phyloP scores from a whole-genome alignment of 2,797 vertebrate genomes.

The Craterocephalus amniculus region DNA sequence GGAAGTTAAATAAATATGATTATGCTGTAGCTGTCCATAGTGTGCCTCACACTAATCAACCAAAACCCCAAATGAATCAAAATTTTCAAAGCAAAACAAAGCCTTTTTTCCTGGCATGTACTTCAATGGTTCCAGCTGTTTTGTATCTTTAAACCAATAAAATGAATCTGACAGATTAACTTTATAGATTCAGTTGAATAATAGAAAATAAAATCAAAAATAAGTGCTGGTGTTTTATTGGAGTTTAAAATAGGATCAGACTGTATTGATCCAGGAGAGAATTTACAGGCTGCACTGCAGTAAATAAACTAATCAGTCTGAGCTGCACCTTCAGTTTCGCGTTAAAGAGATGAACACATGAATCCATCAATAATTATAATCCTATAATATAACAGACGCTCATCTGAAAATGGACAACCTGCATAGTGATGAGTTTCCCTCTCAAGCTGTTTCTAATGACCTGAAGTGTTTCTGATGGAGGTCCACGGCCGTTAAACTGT shows the following conservation, averaged over 20 bases:
- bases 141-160: background rate
- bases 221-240: background rate
- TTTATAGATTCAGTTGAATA: background rate
- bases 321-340: slow-evolving; percentile 7
- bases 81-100: background rate
- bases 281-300: background rate
- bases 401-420: slow-evolving; percentile 4
- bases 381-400: background rate
- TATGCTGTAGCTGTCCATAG: too few relatives aligned
- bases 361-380: slow-evolving; percentile 1
- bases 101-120: background rate
- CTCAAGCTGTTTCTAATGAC: too few relatives aligned
- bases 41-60: too few relatives aligned
- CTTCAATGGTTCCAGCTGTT: background rate
- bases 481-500: too few relatives aligned
- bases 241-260: slow-evolving; percentile 5
- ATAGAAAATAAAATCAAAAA: background rate
- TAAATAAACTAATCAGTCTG: slow-evolving; percentile 5
- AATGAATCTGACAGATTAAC: background rate
- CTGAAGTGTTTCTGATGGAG: too few relatives aligned
- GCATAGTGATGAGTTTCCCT: background rate
- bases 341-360: slow-evolving; percentile 1
- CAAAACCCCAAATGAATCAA: too few relatives aligned
- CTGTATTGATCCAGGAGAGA: background rate
- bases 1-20: too few relatives aligned